phyloP scores from a whole-genome alignment of 2,797 vertebrate genomes.

The Cheracebus regulus region DNA sequence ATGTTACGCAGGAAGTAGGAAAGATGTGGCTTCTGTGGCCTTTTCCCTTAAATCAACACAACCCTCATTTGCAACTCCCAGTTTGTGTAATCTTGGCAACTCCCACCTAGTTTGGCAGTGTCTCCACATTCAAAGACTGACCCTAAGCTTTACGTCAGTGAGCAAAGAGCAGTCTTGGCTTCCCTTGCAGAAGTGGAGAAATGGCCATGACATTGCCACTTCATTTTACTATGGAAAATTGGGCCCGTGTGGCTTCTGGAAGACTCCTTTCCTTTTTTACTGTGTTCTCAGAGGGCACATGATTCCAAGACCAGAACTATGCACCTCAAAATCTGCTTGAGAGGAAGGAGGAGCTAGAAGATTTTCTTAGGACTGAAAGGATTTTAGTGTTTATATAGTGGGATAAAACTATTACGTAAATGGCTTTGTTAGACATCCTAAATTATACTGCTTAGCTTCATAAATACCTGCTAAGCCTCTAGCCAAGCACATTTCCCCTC shows the following conservation, averaged over 20 bases:
- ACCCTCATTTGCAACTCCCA: neutral
- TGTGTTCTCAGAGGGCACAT: neutral
- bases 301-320: neutral
- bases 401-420: neutral
- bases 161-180: neutral
- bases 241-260: neutral
- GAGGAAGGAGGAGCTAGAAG: neutral
- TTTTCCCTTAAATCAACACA: neutral
- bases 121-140: neutral
- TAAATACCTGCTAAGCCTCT: neutral
- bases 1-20: neutral
- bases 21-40: neutral
- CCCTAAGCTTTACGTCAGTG: neutral
- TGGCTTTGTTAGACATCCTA: neutral
- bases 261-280: neutral
- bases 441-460: neutral
- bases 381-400: neutral
- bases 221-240: neutral
- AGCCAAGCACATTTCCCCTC: neutral
- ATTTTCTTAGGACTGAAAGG: neutral
- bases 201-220: neutral
- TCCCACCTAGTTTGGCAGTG: neutral
- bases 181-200: neutral
- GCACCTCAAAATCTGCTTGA: neutral
- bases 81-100: neutral